These are phyloP conservation scores for Glyptemys insculpta DNA, from an alignment of 2,797 vertebrate species.

Conservation along the genomic window DNA sequence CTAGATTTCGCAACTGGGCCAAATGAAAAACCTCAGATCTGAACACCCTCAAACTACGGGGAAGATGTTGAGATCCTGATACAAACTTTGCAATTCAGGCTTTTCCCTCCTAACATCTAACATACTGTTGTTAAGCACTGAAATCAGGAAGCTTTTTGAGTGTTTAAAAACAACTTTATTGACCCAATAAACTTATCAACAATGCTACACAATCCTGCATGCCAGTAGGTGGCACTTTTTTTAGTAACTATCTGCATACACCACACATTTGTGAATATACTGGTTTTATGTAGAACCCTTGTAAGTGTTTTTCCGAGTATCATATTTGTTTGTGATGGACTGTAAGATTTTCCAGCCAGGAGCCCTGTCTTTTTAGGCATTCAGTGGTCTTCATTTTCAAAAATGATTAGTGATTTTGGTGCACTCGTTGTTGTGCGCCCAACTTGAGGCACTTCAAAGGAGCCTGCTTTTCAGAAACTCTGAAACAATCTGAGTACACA, in stretches of 20 bases:
- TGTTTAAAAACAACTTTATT: neutral
- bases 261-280: neutral
- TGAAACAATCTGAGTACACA: neutral
- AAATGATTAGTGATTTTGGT: neutral
- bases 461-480: neutral
- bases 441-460: fast-evolving
- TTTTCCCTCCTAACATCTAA: neutral
- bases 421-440: neutral
- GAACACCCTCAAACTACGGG: neutral
- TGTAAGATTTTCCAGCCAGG: neutral
- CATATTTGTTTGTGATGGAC: neutral
- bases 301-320: neutral
- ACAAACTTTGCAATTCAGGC: neutral
- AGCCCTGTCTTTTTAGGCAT: neutral
- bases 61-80: neutral
- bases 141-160: neutral
- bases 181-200: neutral
- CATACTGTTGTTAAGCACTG: neutral
- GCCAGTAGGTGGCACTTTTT: neutral
- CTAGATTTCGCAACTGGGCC: neutral
- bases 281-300: neutral
- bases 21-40: neutral
- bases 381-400: slow-evolving; percentile 1
- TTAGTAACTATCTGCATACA: neutral
- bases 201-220: neutral